Base-by-base conservation (phyloP, 2,113 vertebrate genomes). In the Manacus vitellinus region DNA sequence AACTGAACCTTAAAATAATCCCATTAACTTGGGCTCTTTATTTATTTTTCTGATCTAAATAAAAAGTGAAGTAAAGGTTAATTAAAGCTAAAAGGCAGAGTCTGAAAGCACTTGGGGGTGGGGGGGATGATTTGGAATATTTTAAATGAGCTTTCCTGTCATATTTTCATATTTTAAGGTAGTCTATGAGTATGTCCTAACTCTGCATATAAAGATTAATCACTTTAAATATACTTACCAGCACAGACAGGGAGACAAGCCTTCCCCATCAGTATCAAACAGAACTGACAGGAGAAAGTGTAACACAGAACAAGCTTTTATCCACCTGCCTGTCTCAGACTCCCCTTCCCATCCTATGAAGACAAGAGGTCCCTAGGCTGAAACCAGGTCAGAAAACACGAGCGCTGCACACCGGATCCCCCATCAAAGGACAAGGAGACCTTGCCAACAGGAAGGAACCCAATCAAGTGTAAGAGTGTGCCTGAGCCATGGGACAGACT, bases 391-490 rank as follows among this genome's bases (percentile, higher is more conserved):
- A 52, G 86, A 27, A 47, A 66, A 61, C 6, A 13, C 0, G 6
- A 82, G 55, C 18, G 2, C 17, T 20, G 56, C 58, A 41, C 59
- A 6, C 16, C 35, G 20, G 23, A 24, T 67, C 62, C 86, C 86
- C 47, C 56, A 67, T 12, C 58, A 49, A 52, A 66, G 31, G 35
- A 46, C 17, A 25, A 31, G 44, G 35, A 65, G 51, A 33, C 22
- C 47, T 18, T 22, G 39, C 65, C 13, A 12, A 43, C 1, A 4
- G 46, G n/a, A 75, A 63, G 23, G 44, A 78, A 35, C 20, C 54
- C 5, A 4, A 3, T 10, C 59, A 5, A 47, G 44, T 3, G 0
- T 10, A 25, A 33, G 43, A 65, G 16, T 2, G 8, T 39, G 41
- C 51, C 79, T 28, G 56, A 62, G 30, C 61, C 51, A 37, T 7